phyloP scores from a whole-genome alignment of 2,888 invertebrate species.

The Agrochola circellaris region DNA sequence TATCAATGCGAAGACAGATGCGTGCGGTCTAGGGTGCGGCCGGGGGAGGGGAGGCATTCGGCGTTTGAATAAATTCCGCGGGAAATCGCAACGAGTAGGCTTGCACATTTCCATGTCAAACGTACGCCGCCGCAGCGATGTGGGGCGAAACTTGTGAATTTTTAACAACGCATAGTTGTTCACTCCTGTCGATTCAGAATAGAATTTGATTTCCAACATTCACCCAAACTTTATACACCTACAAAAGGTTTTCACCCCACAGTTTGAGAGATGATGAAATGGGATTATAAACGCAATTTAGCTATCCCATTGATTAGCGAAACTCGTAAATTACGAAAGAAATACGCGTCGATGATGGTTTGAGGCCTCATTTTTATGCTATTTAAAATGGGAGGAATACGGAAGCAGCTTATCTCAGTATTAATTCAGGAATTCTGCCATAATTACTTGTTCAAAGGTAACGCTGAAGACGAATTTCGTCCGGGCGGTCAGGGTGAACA shows the following conservation, averaged over 20 bases:
- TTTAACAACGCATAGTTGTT: conserved; percentile 80
- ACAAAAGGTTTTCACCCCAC: conserved; percentile 52
- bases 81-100: conserved; percentile 80
- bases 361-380: conserved; percentile 67
- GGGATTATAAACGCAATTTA: conserved; percentile 62
- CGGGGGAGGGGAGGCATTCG: conserved; percentile 63
- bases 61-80: conserved; percentile 83
- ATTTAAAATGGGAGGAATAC: conserved; percentile 67
- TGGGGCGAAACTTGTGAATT: conserved; percentile 79
- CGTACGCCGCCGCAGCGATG: conserved; percentile 73
- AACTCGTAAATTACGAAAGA: conserved; percentile 72
- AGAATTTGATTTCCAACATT: conserved; percentile 63
- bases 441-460: conserved; percentile 89
- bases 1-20: conserved; percentile 82
- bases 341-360: conserved; percentile 74
- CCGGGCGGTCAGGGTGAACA: conserved; percentile 75
- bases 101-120: conserved; percentile 89
- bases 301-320: conserved; percentile 68
- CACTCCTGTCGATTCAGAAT: conserved; percentile 62
- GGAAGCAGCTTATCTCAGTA: conserved; percentile 83
- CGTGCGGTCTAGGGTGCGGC: conserved; percentile 69
- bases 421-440: conserved; percentile 87
- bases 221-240: conserved; percentile 52
- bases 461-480: conserved; percentile 79
- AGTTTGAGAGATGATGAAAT: conserved; percentile 51